Conservation (phyloP, 2,797 vertebrate genomes). For the Platalea minor region DNA sequence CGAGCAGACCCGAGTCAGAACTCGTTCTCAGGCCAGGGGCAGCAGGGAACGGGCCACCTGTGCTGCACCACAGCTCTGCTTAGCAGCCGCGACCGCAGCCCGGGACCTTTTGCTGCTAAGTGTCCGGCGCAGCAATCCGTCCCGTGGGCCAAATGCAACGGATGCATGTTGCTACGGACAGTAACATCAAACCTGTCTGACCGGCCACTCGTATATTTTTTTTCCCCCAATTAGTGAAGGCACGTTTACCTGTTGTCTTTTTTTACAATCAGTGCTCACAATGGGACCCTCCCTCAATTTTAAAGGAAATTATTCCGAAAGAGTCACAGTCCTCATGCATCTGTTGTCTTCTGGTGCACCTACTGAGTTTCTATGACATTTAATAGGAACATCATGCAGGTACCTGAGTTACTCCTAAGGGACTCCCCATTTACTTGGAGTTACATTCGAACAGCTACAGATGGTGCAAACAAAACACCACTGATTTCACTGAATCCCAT, state of each 20-base stretch:
- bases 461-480: neutral
- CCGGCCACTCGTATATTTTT: too few species aligned
- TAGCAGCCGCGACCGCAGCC: neutral
- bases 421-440: neutral
- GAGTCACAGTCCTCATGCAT: neutral
- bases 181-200: neutral
- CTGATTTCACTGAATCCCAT: neutral
- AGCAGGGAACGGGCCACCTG: neutral
- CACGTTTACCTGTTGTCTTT: neutral
- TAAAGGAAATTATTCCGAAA: neutral
- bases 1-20: neutral
- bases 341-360: neutral
- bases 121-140: neutral
- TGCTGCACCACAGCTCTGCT: neutral
- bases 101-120: neutral
- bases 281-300: neutral
- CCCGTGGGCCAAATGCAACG: neutral
- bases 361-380: neutral
- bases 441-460: neutral
- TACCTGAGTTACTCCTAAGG: neutral
- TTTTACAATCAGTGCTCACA: neutral
- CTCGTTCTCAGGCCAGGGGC: neutral
- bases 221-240: rapidly evolving
- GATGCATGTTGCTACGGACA: neutral
- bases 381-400: neutral